Conservation (phyloP, 2,113 vertebrate genomes). For the Conger conger region DNA sequence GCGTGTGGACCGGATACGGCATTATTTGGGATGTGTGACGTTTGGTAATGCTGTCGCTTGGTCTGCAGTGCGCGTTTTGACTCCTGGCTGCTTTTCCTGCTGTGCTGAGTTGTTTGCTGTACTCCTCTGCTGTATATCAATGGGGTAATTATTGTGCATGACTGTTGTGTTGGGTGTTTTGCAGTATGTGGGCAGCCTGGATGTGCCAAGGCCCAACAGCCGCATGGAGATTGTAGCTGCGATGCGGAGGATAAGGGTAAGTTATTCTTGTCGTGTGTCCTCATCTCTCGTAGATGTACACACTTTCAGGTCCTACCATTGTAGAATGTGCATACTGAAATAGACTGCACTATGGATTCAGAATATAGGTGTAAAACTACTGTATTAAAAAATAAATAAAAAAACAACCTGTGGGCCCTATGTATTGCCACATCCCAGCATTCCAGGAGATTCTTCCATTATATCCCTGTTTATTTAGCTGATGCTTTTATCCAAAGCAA, state of each 20-base stretch:
- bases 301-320: neutral
- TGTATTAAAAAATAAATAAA: no score
- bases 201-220: conserved; percentile 87
- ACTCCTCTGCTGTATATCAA: neutral
- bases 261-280: conserved; percentile 31
- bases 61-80: neutral
- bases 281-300: neutral
- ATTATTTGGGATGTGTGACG: neutral
- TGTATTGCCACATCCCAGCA: neutral
- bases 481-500: no score
- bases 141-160: conserved; percentile 1
- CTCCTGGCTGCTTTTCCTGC: neutral
- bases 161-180: conserved; percentile 32
- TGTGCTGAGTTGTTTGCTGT: neutral
- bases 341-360: neutral
- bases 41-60: neutral
- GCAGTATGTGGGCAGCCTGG: conserved; percentile 86
- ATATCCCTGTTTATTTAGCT: neutral
- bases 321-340: no score
- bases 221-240: conserved; percentile 90
- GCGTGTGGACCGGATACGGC: neutral
- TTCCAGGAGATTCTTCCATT: neutral
- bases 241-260: conserved; percentile 89
- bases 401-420: neutral
- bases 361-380: no score